Base-by-base conservation (phyloP, 2,888 invertebrate genomes). In the Cetonia aurata region DNA sequence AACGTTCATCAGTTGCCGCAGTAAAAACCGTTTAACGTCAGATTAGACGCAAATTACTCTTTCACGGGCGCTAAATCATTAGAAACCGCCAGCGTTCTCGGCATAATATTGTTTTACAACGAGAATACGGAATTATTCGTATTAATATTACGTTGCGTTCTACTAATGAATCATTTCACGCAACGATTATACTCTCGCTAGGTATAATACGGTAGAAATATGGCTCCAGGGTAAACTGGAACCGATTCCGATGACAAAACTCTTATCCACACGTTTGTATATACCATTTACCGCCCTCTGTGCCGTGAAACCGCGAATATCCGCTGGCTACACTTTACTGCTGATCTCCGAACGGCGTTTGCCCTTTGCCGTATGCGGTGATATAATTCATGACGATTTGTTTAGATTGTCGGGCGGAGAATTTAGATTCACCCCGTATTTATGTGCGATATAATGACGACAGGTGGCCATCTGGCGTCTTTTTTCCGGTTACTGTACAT, bases 381-480 rank as follows among this genome's bases (percentile, higher is more conserved):
- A 33, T 76, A 75, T 77, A 75, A 76, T 75, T 77, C 77, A 77
- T 62, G 62, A 75, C 76, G 77, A 77, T 75, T 77, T 77, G 77
- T 77, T 77, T 77, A 77, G 76, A 77, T 77, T 77, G 74, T 74
- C 69, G 15, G 37, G 46, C 50, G 37, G 71, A 74, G 71, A 72
- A 73, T 75, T 75, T 75, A 74, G 74, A 70, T 67, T 70, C 66
- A 69, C 72, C 75, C 77, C 75, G 75, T 77, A 75, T 77, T 75
- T 77, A 76, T 75, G 76, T 71, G 75, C 75, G 75, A 75, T 74
- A 72, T 75, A 74, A 75, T 55, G 57, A 57, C 70, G 75, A 75
- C 77, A 77, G 77, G 77, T 77, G 77, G 74, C 77, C 77, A 77
- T 77, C 77, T 77, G 77, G 75, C 77, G 74, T 66, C 52, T 67